Evolutionary conservation across 2,888 invertebrate species (phyloP).

Genomic region (Crepidodera aurea): DNA sequence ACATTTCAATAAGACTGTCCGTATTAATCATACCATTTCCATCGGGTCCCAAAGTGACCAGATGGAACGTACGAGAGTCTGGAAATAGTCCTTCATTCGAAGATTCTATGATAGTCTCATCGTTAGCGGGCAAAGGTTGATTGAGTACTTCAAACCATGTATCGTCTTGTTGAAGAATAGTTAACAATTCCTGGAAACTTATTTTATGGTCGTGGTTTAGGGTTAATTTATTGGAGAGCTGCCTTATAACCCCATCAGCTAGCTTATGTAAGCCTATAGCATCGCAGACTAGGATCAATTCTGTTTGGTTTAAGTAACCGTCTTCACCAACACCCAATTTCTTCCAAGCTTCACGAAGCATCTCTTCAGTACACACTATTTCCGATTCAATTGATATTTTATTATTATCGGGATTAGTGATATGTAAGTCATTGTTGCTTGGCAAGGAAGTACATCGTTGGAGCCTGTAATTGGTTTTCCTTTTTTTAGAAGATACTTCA

Average conservation of each 20-base stretch:
- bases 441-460: conserved; percentile 68
- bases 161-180: conserved; percentile 67
- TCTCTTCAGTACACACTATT: conserved; percentile 65
- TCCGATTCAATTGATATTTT: conserved; percentile 50
- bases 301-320: conserved; percentile 70
- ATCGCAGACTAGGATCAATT: conserved; percentile 71
- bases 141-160: conserved; percentile 58
- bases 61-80: conserved; percentile 57
- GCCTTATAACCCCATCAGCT: conserved; percentile 69
- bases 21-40: conserved; percentile 58
- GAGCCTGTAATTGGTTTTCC: conserved; percentile 63
- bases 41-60: conserved; percentile 58
- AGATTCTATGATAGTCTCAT: conserved; percentile 24
- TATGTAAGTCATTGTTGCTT: conserved; percentile 53
- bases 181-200: conserved; percentile 71
- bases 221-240: conserved; percentile 72
- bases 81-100: conserved; percentile 50
- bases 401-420: conserved; percentile 56
- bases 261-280: conserved; percentile 72
- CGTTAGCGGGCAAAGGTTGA: conserved; percentile 35
- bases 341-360: conserved; percentile 71
- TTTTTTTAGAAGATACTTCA: conserved; percentile 64
- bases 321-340: conserved; percentile 68
- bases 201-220: conserved; percentile 70
- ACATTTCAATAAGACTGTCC: conserved; percentile 72